Conservation (phyloP, 2,797 vertebrate species). For the Bradypodion pumilum region DNA sequence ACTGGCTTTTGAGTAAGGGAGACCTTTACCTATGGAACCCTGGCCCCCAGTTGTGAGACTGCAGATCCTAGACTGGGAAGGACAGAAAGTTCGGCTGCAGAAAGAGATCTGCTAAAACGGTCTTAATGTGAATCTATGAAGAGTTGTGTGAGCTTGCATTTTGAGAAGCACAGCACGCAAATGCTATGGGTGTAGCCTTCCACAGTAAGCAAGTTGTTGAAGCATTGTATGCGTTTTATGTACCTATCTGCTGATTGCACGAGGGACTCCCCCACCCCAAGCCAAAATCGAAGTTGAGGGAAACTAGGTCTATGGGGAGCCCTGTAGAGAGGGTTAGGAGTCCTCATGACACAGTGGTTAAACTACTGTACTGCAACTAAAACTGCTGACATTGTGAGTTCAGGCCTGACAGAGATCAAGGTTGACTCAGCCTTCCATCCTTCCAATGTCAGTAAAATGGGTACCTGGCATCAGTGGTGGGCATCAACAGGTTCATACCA, state of each 20-base stretch:
- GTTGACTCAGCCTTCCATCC: no score
- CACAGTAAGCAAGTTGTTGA: neutral
- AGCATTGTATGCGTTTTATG: neutral
- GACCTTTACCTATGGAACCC: no score
- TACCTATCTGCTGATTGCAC: neutral
- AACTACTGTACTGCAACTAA: no score
- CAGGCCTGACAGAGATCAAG: no score
- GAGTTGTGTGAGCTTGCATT: neutral
- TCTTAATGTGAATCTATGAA: neutral
- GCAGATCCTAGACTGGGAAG: neutral
- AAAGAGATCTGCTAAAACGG: neutral
- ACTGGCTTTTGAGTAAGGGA: no score
- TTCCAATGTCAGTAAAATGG: no score
- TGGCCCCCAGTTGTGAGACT: neutral
- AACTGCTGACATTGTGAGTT: no score
- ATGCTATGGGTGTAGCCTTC: neutral
- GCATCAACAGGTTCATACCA: no score
- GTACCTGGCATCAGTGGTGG: no score
- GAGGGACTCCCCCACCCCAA: neutral
- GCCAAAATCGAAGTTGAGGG: neutral
- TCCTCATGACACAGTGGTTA: no score
- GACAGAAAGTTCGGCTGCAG: neutral
- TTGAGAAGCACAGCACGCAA: neutral
- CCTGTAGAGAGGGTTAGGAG: no score
- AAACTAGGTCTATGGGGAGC: no score